Percentiles rank a stretch among this genome's conserved stretches.
These are phyloP conservation scores for Nebria salina DNA, from an alignment of 2,888 invertebrate species.

Conservation along the genomic window DNA sequence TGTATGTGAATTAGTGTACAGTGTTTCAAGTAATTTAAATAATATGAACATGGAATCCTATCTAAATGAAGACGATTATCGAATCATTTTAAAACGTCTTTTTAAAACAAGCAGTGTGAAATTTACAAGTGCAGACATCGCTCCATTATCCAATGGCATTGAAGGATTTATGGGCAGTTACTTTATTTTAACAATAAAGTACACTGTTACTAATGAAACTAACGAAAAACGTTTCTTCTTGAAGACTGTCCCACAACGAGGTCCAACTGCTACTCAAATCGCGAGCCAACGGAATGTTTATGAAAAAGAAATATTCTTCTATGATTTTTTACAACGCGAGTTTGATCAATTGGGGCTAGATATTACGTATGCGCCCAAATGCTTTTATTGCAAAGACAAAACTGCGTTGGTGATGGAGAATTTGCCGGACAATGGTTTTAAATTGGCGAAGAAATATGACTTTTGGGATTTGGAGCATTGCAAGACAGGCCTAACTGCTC, in stretches of 20 bases:
- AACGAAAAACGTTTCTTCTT: slow-evolving; percentile 5
- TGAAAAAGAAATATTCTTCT: slow-evolving; percentile 56
- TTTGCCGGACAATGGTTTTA: slow-evolving; percentile 50
- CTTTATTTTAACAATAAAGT: slow-evolving; percentile 48
- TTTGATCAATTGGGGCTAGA: slow-evolving; percentile 51
- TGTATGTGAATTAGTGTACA: neutral
- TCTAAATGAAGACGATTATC: slow-evolving; percentile 45
- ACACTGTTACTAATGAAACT: slow-evolving; percentile 11
- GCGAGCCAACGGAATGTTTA: slow-evolving; percentile 48
- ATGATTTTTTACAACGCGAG: slow-evolving; percentile 50
- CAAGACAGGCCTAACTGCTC: slow-evolving; percentile 61
- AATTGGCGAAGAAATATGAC: slow-evolving; percentile 54
- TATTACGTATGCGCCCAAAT: slow-evolving; percentile 52
- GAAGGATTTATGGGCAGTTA: slow-evolving; percentile 51
- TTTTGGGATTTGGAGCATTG: slow-evolving; percentile 64
- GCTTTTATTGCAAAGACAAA: slow-evolving; percentile 53
- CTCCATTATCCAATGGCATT: slow-evolving; percentile 47
- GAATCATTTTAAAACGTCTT: slow-evolving; percentile 15
- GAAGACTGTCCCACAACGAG: neutral
- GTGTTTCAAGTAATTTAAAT: neutral
- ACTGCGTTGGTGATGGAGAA: slow-evolving; percentile 54
- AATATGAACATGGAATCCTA: neutral
- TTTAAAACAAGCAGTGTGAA: slow-evolving; percentile 28
- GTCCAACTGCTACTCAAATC: neutral
- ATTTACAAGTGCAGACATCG: slow-evolving; percentile 44